Conservation (phyloP, 1,140 invertebrate genomes). For the Euwallacea fornicatus region DNA sequence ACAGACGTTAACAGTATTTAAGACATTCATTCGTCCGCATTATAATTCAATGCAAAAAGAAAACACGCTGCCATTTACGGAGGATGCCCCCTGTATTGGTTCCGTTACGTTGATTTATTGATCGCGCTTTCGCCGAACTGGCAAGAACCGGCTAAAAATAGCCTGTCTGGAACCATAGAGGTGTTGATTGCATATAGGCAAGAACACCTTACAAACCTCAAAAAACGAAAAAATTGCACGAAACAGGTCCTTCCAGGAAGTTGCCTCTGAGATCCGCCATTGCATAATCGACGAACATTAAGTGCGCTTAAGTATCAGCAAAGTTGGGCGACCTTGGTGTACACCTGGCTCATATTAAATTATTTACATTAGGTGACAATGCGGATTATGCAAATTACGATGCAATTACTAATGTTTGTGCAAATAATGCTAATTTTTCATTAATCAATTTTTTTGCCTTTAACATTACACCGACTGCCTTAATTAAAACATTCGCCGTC, state of each 20-base stretch:
- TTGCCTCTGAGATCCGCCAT: not conserved
- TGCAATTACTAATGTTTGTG: not conserved
- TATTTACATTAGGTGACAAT: not conserved
- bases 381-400: not conserved
- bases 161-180: not conserved
- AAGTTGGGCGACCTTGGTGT: not conserved
- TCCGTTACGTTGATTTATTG: constrained; percentile 15
- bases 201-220: too few relatives aligned
- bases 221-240: too few relatives aligned
- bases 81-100: constrained; percentile 1
- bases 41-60: constrained; percentile 3
- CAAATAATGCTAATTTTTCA: not conserved
- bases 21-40: not conserved
- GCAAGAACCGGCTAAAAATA: constrained; percentile 14
- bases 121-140: constrained; percentile 18
- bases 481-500: too few relatives aligned
- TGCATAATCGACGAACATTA: not conserved
- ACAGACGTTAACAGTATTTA: constrained; percentile 4
- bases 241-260: too few relatives aligned
- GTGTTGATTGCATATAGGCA: not conserved
- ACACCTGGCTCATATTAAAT: not conserved
- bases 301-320: not conserved
- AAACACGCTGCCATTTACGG: not conserved
- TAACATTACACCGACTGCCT: too few relatives aligned
- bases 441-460: not conserved